Evolutionary conservation across 2,888 invertebrate genomes (phyloP), one percentile per base, ranked within the genome.

Genomic region (Macropis europaea): DNA sequence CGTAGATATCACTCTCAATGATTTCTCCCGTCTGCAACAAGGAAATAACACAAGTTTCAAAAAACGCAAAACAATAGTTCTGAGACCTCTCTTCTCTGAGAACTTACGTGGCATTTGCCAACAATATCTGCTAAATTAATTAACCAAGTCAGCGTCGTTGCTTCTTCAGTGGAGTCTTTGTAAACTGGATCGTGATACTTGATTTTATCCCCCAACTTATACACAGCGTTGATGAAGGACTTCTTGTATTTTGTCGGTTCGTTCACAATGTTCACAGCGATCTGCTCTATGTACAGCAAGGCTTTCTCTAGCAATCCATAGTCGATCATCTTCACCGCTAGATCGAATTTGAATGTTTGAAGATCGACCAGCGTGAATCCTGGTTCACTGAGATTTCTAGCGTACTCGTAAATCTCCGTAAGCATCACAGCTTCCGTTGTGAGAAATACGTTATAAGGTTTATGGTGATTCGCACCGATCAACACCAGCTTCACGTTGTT

Each of bases 361-460:
- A 91, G 89, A 77, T 95, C 94, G 0, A 93, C 91, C 66, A 97
- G 92, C 45, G 93, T 92, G 88, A 94, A 96, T 57, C 93, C 92
- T 19, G 94, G 93, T 86, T 95, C 95, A 77, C 94, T 95, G 52
- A 98, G 92, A 68, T 95, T 94, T 76, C 95, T 93, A 3, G 97
- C 98, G 89, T 97, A 99, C 90, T 98, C 98, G 90, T 97, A 98
- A 69, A 98, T 95, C 91, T 98, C 98, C 0, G 98, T 98, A 91
- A 97, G 95, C 91, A 98, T 96, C 71, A 98, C 95, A 19, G 97
- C 96, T 87, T 95, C 95, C 87, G 95, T 95, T 57, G 93, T 94
- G 38, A 95, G 95, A 89, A 97, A 95, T 84, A 93, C 92, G 15
- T 88, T 88, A 84, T 95, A 94, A 1, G 92, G 86, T 82, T 92